Percentiles rank a stretch among this genome's conserved stretches.
Conservation (phyloP, 2,797 vertebrate species). For the Protonibea diacanthus region DNA sequence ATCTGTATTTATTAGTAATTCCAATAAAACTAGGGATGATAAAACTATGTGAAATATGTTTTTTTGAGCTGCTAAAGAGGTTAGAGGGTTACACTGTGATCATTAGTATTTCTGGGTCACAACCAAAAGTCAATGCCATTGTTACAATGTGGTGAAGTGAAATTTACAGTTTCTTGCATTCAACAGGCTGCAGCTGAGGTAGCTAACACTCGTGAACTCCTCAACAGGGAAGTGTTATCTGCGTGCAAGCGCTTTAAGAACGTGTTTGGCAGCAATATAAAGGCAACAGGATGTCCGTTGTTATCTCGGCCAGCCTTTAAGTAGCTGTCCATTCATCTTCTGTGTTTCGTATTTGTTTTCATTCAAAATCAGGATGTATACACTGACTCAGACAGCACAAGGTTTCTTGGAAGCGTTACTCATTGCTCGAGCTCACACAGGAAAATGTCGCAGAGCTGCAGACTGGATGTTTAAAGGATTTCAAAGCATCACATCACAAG, state of each 20-base stretch:
- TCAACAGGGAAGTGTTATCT: neutral
- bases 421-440: neutral
- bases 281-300: neutral
- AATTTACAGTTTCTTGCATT: too few species aligned
- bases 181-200: too few species aligned
- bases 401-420: slow-evolving; percentile 30
- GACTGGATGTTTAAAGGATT: neutral
- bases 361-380: neutral
- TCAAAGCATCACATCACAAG: neutral
- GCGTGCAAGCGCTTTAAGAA: too few species aligned
- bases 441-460: neutral
- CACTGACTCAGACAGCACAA: neutral
- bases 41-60: neutral
- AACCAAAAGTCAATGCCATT: neutral
- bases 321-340: too few species aligned
- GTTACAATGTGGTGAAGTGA: too few species aligned
- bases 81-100: neutral
- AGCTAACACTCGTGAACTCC: neutral
- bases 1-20: neutral
- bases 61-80: neutral
- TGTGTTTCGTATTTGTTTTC: neutral
- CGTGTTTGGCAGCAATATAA: neutral
- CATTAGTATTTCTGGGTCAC: neutral
- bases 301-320: neutral
- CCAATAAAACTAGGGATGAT: neutral